phyloP scores from a whole-genome alignment of 2,888 invertebrate species.

The Carterocephalus palaemon region DNA sequence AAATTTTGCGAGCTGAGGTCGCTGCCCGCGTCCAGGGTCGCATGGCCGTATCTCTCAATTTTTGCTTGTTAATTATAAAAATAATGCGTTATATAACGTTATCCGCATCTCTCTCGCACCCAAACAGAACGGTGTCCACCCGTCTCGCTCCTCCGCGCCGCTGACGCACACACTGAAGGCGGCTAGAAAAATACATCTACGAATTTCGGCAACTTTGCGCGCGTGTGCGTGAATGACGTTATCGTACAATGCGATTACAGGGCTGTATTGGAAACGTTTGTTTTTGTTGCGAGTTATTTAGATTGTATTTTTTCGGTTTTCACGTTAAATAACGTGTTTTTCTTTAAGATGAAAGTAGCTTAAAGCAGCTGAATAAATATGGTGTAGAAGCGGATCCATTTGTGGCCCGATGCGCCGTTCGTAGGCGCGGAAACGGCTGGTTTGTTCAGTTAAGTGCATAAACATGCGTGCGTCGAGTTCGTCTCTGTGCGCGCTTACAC shows the following conservation, averaged over 20 bases:
- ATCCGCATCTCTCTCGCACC: conserved; percentile 46
- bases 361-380: too few species aligned
- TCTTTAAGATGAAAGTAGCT: too few species aligned
- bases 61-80: conserved; percentile 80
- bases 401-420: neutral
- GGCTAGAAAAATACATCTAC: conserved; percentile 75
- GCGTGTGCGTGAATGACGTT: conserved; percentile 76
- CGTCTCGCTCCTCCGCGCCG: conserved; percentile 51
- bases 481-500: conserved; percentile 65
- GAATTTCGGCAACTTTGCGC: conserved; percentile 62
- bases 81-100: conserved; percentile 78
- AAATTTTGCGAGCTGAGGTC: conserved; percentile 74
- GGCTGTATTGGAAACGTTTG: conserved; percentile 51
- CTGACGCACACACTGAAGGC: conserved; percentile 54
- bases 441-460: conserved; percentile 33
- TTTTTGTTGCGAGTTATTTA: conserved; percentile 19
- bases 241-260: conserved; percentile 76
- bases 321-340: neutral
- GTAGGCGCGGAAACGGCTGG: neutral
- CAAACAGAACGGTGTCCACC: conserved; percentile 32
- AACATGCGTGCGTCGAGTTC: conserved; percentile 41
- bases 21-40: conserved; percentile 72
- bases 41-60: conserved; percentile 74
- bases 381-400: too few species aligned
- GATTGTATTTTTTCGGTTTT: neutral